Evolutionary conservation across 2,113 vertebrate genomes (phyloP).

Genomic region (Mastomys natalensis): DNA sequence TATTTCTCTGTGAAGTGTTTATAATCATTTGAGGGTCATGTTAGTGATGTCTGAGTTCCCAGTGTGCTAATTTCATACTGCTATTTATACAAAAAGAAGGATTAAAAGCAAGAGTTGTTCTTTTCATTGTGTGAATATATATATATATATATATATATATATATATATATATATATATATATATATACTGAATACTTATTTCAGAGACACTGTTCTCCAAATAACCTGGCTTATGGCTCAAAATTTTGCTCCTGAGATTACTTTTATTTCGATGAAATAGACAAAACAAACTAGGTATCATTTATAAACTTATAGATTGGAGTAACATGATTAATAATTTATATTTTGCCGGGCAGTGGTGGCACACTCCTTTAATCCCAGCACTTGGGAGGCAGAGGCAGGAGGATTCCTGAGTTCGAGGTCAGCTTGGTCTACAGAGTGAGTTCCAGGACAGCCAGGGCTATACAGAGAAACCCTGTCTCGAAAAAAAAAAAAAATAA

Average conservation of each 20-base stretch:
- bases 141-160: neutral
- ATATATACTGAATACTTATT: neutral
- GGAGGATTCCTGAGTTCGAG: no score
- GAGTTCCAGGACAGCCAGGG: no score
- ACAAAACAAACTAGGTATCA: neutral
- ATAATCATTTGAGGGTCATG: constrained; percentile 43
- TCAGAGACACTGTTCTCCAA: neutral
- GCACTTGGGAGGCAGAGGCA: no score
- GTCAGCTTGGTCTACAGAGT: no score
- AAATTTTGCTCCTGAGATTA: neutral
- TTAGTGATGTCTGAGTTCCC: constrained; percentile 17
- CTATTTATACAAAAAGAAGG: constrained; percentile 16
- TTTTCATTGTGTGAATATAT: neutral
- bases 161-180: neutral
- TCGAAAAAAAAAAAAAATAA: no score
- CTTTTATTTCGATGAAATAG: neutral
- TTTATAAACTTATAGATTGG: neutral
- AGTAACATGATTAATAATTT: neutral
- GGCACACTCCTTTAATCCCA: no score
- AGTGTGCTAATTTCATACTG: constrained; percentile 41
- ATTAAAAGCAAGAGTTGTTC: constrained; percentile 57
- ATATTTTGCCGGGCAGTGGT: no score
- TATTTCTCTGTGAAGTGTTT: constrained; percentile 66
- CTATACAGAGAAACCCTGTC: no score
- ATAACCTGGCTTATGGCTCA: neutral